A percentile compares a stretch with the other conserved stretches of the same genome.
Evolutionary conservation across 2,113 vertebrate genomes (phyloP).

Genomic region (Carlito syrichta): DNA sequence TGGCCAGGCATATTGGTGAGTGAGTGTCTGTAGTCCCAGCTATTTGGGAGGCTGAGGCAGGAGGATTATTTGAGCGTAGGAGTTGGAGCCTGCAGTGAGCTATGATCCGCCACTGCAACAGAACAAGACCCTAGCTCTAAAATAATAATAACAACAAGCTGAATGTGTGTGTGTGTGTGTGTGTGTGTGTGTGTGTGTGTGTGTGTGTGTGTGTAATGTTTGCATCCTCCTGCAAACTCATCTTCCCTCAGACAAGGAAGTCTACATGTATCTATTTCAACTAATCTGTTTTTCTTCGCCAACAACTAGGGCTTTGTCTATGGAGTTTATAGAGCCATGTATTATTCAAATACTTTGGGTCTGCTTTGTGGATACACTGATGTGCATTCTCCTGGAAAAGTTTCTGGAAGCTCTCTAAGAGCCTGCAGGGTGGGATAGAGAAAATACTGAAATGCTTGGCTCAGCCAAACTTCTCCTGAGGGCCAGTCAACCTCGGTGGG

Average conservation of each 20-base stretch:
- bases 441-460: slow-evolving; percentile 2
- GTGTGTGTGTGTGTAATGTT: no score
- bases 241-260: slow-evolving; percentile 12
- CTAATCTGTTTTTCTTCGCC: neutral
- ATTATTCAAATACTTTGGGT: slow-evolving; percentile 48
- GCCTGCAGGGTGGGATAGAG: neutral
- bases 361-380: slow-evolving; percentile 40
- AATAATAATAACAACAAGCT: neutral
- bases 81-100: neutral
- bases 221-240: neutral
- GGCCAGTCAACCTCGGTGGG: neutral
- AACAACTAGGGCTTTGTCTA: slow-evolving; percentile 41
- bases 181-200: neutral
- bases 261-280: neutral
- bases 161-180: neutral
- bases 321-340: neutral
- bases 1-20: no score
- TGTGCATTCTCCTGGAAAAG: neutral
- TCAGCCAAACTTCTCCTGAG: neutral
- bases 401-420: slow-evolving; percentile 14
- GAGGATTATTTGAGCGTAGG: neutral
- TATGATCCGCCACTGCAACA: neutral
- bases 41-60: neutral
- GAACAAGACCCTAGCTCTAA: neutral
- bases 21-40: neutral